These are phyloP conservation scores for Chelmon rostratus DNA, from an alignment of 2,797 vertebrate genomes.

Conservation along the genomic window DNA sequence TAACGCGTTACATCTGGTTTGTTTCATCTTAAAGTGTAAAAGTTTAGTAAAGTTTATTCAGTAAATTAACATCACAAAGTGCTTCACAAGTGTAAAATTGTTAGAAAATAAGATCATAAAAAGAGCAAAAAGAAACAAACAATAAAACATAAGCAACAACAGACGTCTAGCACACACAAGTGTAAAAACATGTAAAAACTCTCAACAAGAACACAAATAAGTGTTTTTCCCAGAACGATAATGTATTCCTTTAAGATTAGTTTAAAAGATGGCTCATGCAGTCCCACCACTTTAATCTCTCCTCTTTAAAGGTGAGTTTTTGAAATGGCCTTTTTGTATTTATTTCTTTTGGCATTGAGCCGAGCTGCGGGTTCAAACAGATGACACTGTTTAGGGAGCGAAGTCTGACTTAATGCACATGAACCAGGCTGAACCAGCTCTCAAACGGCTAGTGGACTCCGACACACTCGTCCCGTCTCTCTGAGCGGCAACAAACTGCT, in stretches of 20 bases:
- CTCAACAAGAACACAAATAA: background rate
- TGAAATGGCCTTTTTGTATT: constrained; percentile 37
- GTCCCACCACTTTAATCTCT: constrained; percentile 32
- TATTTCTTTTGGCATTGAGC: constrained; percentile 13
- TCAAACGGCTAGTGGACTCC: background rate
- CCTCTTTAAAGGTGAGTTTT: constrained; percentile 17
- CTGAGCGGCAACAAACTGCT: constrained; percentile 28
- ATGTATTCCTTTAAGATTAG: background rate
- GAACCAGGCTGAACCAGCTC: constrained; percentile 28
- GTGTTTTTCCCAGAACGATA: background rate
- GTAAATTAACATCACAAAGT: too few relatives aligned
- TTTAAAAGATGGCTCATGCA: constrained; percentile 25
- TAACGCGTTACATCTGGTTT: too few relatives aligned
- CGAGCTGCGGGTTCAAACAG: background rate
- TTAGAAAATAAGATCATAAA: too few relatives aligned
- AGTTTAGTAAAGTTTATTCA: too few relatives aligned
- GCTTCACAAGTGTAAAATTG: too few relatives aligned
- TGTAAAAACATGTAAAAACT: background rate
- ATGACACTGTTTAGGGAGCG: background rate
- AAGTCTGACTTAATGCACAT: constrained; percentile 41
- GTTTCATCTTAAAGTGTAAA: too few relatives aligned
- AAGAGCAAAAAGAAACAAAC: too few relatives aligned
- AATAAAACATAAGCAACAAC: too few relatives aligned
- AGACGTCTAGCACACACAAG: too few relatives aligned
- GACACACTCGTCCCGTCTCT: background rate